phyloP scores from a whole-genome alignment of 2,888 invertebrate genomes.

The Volucella bombylans region DNA sequence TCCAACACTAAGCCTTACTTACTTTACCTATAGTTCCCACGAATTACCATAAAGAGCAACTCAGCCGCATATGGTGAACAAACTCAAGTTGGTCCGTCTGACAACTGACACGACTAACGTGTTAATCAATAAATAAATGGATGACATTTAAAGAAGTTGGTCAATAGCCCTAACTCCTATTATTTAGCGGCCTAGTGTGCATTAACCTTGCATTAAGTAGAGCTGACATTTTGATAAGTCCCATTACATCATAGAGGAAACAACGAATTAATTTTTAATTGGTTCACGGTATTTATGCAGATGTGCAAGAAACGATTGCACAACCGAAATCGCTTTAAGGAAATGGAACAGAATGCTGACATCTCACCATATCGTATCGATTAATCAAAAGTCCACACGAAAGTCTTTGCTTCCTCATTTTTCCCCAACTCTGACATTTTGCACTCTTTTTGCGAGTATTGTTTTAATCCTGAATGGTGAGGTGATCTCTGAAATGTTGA shows the following conservation, averaged over 20 bases:
- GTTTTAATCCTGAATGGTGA: not conserved
- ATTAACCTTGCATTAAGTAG: conserved; percentile 24
- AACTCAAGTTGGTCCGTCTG: conserved; percentile 28
- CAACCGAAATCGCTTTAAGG: conserved; percentile 15
- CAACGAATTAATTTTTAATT: conserved; percentile 25
- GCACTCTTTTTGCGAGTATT: conserved; percentile 7
- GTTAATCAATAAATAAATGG: conserved; percentile 36
- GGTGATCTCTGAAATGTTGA: not conserved
- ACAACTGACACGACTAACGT: conserved; percentile 25
- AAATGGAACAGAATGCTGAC: conserved; percentile 1
- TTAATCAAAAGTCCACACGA: conserved; percentile 41
- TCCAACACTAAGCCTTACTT: not conserved
- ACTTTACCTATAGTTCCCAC: not conserved
- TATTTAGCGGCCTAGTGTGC: not conserved
- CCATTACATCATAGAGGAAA: conserved; percentile 24
- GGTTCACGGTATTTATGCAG: conserved; percentile 26
- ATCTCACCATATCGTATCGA: conserved; percentile 20
- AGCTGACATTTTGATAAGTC: conserved; percentile 24
- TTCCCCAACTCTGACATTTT: not conserved
- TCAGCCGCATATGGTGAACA: conserved; percentile 16
- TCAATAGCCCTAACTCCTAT: conserved; percentile 18
- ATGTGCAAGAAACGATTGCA: not conserved
- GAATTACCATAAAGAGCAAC: conserved; percentile 11
- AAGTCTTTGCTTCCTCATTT: conserved; percentile 47
- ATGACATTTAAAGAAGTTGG: conserved; percentile 31